Conservation (phyloP, 1,140 invertebrate genomes). For the Leptoteleia sp. region DNA sequence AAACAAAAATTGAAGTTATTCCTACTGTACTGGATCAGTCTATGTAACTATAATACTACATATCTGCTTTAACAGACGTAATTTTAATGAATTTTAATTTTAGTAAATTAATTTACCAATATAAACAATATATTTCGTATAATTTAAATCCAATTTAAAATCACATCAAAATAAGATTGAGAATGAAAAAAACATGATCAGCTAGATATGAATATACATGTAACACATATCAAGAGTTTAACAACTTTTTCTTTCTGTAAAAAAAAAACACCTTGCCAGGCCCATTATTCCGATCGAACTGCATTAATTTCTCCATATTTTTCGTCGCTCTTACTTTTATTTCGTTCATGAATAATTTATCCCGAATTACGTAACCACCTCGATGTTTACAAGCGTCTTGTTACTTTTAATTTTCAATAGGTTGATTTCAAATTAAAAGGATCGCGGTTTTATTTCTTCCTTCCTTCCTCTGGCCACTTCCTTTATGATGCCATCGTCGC, state of each 20-base stretch:
- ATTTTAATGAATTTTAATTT: no score
- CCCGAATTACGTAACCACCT: constrained; percentile 21
- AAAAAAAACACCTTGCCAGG: not conserved
- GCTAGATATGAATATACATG: no score
- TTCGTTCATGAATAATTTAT: constrained; percentile 48
- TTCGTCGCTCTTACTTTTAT: constrained; percentile 38
- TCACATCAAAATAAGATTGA: no score
- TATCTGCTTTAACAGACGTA: no score
- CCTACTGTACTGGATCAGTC: no score
- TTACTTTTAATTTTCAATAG: constrained; percentile 40
- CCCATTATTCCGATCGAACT: constrained; percentile 8
- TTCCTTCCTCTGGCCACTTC: constrained; percentile 40
- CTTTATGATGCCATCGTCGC: constrained; percentile 50
- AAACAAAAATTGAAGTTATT: no score
- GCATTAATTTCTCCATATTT: constrained; percentile 23
- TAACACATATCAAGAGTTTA: no score
- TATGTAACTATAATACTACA: no score
- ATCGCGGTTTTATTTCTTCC: constrained; percentile 49
- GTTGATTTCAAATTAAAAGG: constrained; percentile 39
- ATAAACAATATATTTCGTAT: no score
- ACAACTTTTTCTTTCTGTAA: constrained; percentile 7
- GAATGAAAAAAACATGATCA: no score
- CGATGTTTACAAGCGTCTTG: constrained; percentile 16
- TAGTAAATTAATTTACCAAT: no score
- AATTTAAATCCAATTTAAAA: no score